Percentiles rank a stretch among this genome's conserved stretches.
Conservation (phyloP, 2,113 vertebrate genomes). For the Riparia riparia region DNA sequence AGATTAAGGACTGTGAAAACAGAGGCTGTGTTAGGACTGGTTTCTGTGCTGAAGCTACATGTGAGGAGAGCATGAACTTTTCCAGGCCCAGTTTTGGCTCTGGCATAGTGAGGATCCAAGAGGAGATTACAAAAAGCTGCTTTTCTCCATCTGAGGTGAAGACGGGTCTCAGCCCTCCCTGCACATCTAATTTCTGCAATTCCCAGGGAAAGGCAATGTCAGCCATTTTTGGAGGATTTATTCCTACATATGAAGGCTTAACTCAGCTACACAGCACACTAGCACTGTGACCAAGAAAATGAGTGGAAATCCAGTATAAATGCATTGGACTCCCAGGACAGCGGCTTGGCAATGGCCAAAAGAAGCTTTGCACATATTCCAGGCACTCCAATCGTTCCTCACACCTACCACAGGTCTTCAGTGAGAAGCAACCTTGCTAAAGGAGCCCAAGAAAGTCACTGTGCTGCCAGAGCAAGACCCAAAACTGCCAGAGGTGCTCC, state of each 20-base stretch:
- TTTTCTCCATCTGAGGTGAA: background rate
- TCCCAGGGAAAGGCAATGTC: background rate
- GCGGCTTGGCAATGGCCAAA: background rate
- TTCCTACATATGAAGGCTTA: background rate
- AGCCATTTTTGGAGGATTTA: background rate
- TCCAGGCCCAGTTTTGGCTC: background rate
- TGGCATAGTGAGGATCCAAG: background rate
- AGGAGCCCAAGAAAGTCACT: background rate
- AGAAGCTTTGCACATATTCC: background rate
- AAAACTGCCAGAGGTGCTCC: background rate
- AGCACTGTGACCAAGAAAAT: background rate
- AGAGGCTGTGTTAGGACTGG: background rate
- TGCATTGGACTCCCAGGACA: background rate
- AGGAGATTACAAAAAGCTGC: background rate
- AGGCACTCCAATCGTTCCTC: background rate
- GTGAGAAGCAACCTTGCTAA: background rate
- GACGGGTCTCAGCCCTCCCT: background rate
- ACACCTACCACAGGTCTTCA: background rate
- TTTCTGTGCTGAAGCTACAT: background rate
- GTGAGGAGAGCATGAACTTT: background rate
- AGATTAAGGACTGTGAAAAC: background rate
- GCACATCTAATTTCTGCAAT: background rate
- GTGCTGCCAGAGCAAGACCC: background rate
- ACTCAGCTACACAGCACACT: background rate
- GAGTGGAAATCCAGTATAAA: background rate